phyloP scores from a whole-genome alignment of 2,888 invertebrate species.

The Scaeva pyrastri region DNA sequence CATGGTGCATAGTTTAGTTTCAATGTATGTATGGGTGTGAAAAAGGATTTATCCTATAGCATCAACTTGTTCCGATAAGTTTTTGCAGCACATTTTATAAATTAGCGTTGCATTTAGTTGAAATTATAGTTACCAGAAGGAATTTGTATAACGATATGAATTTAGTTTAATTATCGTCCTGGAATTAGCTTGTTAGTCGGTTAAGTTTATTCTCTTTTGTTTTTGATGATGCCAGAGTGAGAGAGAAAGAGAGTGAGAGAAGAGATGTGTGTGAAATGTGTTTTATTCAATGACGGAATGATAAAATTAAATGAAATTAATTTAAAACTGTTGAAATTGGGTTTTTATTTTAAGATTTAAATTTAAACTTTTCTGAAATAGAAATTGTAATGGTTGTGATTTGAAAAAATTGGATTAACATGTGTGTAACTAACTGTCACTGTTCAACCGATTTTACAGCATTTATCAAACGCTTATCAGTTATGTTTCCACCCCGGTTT shows the following conservation, averaged over 20 bases:
- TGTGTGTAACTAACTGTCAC: no score
- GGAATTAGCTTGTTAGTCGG: not conserved
- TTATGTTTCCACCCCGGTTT: no score
- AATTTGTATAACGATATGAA: constrained; percentile 16
- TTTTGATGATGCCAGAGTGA: not conserved
- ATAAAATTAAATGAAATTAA: no score
- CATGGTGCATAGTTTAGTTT: not conserved
- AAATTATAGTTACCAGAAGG: not conserved
- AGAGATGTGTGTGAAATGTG: no score
- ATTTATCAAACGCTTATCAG: no score
- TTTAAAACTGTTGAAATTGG: no score
- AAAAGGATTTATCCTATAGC: not conserved
- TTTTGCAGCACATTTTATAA: constrained; percentile 12
- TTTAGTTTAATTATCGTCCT: not conserved
- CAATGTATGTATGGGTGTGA: not conserved
- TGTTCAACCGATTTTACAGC: no score
- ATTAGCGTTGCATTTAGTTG: constrained; percentile 16
- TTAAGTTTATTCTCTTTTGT: not conserved
- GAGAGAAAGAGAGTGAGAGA: not conserved
- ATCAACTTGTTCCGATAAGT: not conserved
- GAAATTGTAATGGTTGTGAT: no score
- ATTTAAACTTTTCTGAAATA: no score
- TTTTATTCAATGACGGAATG: no score
- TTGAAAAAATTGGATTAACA: no score
- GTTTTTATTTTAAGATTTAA: no score